These are phyloP conservation scores for Hepsetus odoe DNA, from an alignment of 2,113 vertebrate species.

Conservation along the genomic window DNA sequence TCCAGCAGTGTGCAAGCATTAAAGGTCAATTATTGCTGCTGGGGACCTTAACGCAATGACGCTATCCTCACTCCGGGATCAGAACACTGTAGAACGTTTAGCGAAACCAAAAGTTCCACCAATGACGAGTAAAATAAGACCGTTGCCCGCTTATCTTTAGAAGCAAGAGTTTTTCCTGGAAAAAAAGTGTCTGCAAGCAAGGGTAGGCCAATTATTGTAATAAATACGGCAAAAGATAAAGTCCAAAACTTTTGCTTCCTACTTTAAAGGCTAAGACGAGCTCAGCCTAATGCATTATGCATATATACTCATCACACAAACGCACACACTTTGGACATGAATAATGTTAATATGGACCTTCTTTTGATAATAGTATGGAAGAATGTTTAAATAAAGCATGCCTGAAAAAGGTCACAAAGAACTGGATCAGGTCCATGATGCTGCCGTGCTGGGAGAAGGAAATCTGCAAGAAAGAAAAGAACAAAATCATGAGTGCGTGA, in stretches of 20 bases:
- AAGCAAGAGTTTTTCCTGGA: not conserved
- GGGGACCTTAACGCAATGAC: conserved; percentile 11
- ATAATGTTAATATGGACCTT: conserved; percentile 6
- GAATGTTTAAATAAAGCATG: conserved; percentile 43
- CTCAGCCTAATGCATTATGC: not conserved
- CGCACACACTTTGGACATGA: not conserved
- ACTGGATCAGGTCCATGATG: conserved; percentile 96
- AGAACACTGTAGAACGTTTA: not conserved
- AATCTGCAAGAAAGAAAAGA: conserved; percentile 75
- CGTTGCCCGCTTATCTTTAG: not conserved
- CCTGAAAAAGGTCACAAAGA: conserved; percentile 96
- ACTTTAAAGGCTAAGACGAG: not conserved
- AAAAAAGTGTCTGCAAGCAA: not conserved
- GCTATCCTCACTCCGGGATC: not conserved
- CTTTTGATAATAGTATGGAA: not conserved
- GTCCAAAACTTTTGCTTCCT: not conserved
- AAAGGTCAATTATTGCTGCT: conserved; percentile 8
- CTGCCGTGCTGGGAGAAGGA: conserved; percentile 94
- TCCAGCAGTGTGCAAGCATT: not conserved
- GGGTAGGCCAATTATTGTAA: not conserved
- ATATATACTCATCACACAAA: not conserved
- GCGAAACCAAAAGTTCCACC: conserved; percentile 57
- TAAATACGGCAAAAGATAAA: not conserved
- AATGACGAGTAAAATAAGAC: conserved; percentile 59
- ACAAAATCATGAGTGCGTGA: not conserved